phyloP scores from a whole-genome alignment of 2,113 vertebrate species.

The Illadopsis cleaveri region DNA sequence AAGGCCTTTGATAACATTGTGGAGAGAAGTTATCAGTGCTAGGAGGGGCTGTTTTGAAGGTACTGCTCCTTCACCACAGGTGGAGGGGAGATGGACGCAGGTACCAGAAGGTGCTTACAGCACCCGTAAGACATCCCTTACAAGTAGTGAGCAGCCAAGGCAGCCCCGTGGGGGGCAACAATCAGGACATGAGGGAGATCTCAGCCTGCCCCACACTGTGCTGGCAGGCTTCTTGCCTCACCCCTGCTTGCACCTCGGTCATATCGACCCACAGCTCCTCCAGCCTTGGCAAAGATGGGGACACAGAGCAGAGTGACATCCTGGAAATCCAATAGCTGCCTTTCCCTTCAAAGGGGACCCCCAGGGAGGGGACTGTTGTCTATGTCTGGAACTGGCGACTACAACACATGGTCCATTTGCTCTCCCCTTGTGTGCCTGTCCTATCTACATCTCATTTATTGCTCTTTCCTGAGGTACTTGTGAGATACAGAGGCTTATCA shows the following conservation, averaged over 20 bases:
- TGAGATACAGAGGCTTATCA: not conserved
- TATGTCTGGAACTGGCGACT: not conserved
- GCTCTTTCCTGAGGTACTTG: not conserved
- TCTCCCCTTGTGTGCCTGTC: not conserved
- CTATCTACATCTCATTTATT: not conserved
- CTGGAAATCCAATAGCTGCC: not conserved
- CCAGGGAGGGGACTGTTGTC: not conserved
- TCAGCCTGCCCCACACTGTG: not conserved
- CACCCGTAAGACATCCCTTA: not conserved
- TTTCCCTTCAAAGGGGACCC: not conserved
- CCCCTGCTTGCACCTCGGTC: not conserved
- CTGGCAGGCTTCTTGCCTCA: not conserved
- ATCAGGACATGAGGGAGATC: not conserved
- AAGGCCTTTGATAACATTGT: conserved; percentile 15
- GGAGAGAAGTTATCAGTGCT: not conserved
- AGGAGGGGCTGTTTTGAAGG: not conserved
- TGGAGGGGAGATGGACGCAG: not conserved
- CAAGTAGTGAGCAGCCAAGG: not conserved
- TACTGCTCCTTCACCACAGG: not conserved
- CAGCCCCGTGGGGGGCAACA: rapidly evolving
- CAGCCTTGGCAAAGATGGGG: rapidly evolving
- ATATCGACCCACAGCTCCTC: not conserved
- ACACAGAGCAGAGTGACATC: not conserved
- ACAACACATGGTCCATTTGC: not conserved
- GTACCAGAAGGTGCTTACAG: not conserved